Conservation (phyloP, 2,113 vertebrate genomes). For the Stercorarius parasiticus region DNA sequence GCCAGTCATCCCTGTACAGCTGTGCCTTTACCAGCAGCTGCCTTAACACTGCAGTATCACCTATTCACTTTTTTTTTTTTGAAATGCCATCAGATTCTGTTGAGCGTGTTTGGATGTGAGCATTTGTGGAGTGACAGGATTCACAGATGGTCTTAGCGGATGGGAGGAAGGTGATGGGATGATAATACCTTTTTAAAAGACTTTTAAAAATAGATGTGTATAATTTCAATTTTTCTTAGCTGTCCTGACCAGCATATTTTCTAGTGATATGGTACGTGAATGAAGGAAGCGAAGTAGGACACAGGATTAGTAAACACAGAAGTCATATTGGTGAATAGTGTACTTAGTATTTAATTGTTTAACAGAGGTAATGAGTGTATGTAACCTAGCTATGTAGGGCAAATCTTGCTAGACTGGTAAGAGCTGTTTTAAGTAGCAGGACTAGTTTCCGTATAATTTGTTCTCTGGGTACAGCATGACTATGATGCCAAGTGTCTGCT, state of each 20-base stretch:
- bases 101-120: not conserved
- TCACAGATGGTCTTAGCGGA: not conserved
- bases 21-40: not conserved
- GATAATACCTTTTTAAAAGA: not conserved
- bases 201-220: not conserved
- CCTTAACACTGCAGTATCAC: not conserved
- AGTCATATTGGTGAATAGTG: fast-evolving
- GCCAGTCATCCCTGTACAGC: conserved; percentile 12
- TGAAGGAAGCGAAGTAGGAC: not conserved
- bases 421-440: not conserved
- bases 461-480: not conserved
- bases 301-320: not conserved
- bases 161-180: not conserved
- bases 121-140: not conserved
- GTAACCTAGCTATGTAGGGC: not conserved
- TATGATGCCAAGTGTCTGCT: not conserved
- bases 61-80: not conserved
- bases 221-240: not conserved
- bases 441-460: not conserved
- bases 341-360: not conserved
- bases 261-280: fast-evolving
- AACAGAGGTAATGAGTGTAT: not conserved
- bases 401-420: not conserved
- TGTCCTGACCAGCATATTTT: not conserved
- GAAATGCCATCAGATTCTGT: not conserved